Base-by-base conservation (phyloP, 1,140 invertebrate species). In the Bombus fervidus region DNA sequence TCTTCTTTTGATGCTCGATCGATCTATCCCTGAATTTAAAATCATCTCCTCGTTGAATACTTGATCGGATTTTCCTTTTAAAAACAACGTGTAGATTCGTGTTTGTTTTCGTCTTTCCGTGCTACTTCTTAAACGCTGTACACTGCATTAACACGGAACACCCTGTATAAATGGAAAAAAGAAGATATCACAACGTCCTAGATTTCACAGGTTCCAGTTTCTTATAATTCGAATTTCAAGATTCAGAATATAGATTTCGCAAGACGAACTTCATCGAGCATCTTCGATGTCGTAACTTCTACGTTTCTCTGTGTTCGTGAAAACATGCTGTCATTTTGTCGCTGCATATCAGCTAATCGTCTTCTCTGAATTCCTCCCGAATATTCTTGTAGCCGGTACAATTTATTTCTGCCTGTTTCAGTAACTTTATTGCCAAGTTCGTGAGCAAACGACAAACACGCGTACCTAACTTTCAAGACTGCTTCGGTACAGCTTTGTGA, bases 401-500 rank as follows among this genome's bases (percentile, higher is more conserved):
- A 84, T 84, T 84, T 79, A 84, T 84, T 71, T 28, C 75, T 43
- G 47, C 75, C 74, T 69, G 73, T 69, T 83, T 78, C 66, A 71
- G 34, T 79, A 57, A 31, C 47, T 72, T 79, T 78, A 77, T 84
- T 34, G 66, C 25, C 62, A 71, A 41, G 37, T n/a, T 59, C 34
- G 28, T 41, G n/a, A 47, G 59, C 75, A 84, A 18, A 37, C 66
- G 82, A 79, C 75, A 79, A 79, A 84, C 82, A 79, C 18, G 37
- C 62, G 31, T 37, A 43, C 71, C 43, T 62, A 84, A 79, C 74
- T 34, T 78, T 43, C n/a, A 41, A 25, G 37, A 78, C 53, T 43
- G 15, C 10, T 59, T 71, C n/a, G 25, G 39, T 31, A 43, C 25
- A 37, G 15, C 34, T 43, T 69, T 41, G 34, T 15, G n/a, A 3